Base-by-base conservation (phyloP, 2,113 vertebrate species). In the Podarcis muralis region DNA sequence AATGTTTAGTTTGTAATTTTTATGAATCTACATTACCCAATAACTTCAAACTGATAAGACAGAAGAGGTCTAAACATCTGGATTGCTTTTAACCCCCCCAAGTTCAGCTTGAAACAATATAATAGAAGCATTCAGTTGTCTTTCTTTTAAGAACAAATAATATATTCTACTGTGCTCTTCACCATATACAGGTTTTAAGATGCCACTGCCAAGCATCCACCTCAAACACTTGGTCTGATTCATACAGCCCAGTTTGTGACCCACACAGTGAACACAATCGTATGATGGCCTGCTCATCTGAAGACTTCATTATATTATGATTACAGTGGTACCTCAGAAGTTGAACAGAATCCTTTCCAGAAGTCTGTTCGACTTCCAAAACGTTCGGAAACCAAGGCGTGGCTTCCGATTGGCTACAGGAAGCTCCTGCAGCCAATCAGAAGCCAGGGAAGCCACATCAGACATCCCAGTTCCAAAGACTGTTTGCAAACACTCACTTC, bases 71-170 rank as follows among this genome's bases (percentile, higher is more conserved):
- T 15, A 80, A 80, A n/a, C 8, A n/a, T 32, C 48, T 80, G 16
- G 25, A n/a, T 40, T 76, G 20, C 20, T 23, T 76, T 20, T 37
- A n/a, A 23, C 37, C 74, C 7, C 5, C 9, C 27, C 12, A n/a
- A 11, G 4, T 71, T 71, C 30, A n/a, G 30, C 11, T 71, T 37
- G 35, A 76, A 76, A 40, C 35, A 37, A 8, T 79, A 68, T 74
- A 30, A 11, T 18, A 1, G 18, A 40, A n/a, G 4, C 16, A 65
- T 78, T n/a, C 66, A 6, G 7, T 0, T 79, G 27, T 5, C 22
- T 87, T 83, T 32, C 11, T 5, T 62, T 93, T 92, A 74, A 91
- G 93, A 91, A 57, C 11, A 87, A 27, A 71, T 68, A n/a, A 20
- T 59, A 6, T 83, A 53, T 68, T 15, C 77, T 66, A 18, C 12